Evolutionary conservation across 2,888 invertebrate genomes (phyloP).

Genomic region (Acanthococcus lagerstroemiae): DNA sequence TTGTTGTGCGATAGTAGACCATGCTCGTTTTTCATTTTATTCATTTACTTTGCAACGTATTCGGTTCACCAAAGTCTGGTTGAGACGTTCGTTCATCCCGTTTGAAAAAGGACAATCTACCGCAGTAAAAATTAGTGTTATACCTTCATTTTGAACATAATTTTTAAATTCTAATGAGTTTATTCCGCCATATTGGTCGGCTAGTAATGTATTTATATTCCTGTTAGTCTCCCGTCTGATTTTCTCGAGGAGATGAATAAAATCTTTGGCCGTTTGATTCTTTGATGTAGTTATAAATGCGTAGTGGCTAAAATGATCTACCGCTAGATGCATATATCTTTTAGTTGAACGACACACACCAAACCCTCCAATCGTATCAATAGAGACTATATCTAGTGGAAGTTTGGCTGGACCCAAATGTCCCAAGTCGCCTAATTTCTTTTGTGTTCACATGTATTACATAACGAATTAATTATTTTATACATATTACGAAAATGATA

Average conservation of each 20-base stretch:
- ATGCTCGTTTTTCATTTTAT: background rate
- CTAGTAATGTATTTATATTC: too few relatives aligned
- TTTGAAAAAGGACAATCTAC: slow-evolving; percentile 34
- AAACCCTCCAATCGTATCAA: slow-evolving; percentile 39
- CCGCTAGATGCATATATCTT: slow-evolving; percentile 37
- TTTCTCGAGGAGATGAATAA: too few relatives aligned
- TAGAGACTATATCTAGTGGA: slow-evolving; percentile 38
- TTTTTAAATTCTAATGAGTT: slow-evolving; percentile 34
- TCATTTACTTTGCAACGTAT: background rate
- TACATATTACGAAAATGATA: slow-evolving; percentile 32
- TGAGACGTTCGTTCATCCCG: background rate
- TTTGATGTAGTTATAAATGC: slow-evolving; percentile 37
- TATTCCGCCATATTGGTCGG: background rate
- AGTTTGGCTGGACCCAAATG: slow-evolving; percentile 37
- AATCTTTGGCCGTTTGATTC: slow-evolving; percentile 36
- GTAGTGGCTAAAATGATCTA: slow-evolving; percentile 38
- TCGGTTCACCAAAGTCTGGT: background rate
- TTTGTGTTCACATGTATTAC: slow-evolving; percentile 29
- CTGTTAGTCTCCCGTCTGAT: too few relatives aligned
- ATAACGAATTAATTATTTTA: slow-evolving; percentile 35
- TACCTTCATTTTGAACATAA: slow-evolving; percentile 34
- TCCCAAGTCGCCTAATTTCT: slow-evolving; percentile 36
- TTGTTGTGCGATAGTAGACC: background rate
- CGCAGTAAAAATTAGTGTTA: slow-evolving; percentile 34
- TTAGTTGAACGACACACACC: slow-evolving; percentile 37